A percentile compares a stretch with the other conserved stretches of the same genome.
Conservation (phyloP, 2,113 vertebrate species). For the Chrysemys picta region DNA sequence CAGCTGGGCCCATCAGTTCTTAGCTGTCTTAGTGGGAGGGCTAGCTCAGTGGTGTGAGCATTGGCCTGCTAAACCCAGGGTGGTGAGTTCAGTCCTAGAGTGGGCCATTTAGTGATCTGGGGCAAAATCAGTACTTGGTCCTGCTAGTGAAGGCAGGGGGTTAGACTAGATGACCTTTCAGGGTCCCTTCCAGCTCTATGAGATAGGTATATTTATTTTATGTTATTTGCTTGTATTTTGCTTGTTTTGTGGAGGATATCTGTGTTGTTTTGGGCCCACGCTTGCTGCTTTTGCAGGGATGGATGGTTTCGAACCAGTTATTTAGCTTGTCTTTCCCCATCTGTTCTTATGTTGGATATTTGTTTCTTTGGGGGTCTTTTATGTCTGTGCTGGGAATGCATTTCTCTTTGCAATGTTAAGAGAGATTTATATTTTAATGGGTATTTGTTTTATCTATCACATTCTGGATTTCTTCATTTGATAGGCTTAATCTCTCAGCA, state of each 20-base stretch:
- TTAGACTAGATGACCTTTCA: too few species aligned
- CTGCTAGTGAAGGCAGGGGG: too few species aligned
- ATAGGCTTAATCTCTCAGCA: constrained; percentile 56
- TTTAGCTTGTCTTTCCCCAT: constrained; percentile 41
- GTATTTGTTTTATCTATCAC: constrained; percentile 68
- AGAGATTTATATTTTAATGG: constrained; percentile 64
- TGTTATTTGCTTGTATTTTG: constrained; percentile 33
- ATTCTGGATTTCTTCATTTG: constrained; percentile 56
- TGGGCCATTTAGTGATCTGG: too few species aligned
- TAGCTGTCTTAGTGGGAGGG: neutral
- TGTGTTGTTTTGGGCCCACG: constrained; percentile 12
- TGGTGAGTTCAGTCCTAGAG: too few species aligned
- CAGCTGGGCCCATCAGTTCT: neutral
- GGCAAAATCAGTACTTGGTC: too few species aligned
- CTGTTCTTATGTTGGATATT: constrained; percentile 46
- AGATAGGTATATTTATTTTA: neutral
- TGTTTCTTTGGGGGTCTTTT: constrained; percentile 36
- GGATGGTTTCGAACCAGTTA: constrained; percentile 60
- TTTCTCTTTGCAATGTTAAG: constrained; percentile 33
- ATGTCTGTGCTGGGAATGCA: constrained; percentile 16
- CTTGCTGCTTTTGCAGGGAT: constrained; percentile 25
- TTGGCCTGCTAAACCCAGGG: too few species aligned
- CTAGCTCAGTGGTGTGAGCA: too few species aligned
- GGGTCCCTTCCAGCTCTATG: too few species aligned
- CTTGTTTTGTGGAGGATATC: constrained; percentile 19